A percentile compares a stretch with the other conserved stretches of the same genome.
Evolutionary conservation across 2,888 invertebrate genomes (phyloP).

Genomic region (Nemotelus pantherinus): DNA sequence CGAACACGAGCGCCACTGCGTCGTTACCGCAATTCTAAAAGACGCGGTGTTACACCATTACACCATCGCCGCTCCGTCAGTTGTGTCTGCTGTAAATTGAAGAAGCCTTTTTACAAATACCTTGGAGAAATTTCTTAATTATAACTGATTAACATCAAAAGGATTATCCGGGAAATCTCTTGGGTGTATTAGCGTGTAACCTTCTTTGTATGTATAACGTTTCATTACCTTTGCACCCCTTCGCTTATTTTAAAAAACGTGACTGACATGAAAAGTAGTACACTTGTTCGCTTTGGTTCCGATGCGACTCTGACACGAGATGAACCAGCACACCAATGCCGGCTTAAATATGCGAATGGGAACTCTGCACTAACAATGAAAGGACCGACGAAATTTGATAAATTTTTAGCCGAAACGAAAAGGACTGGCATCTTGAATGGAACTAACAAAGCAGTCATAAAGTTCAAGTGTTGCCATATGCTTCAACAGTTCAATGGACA

Average conservation of each 20-base stretch:
- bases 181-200: slow-evolving; percentile 43
- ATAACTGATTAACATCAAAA: slow-evolving; percentile 51
- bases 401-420: slow-evolving; percentile 37
- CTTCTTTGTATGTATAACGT: slow-evolving; percentile 45
- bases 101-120: slow-evolving; percentile 50
- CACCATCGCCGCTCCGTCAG: not conserved
- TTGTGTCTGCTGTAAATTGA: slow-evolving; percentile 46
- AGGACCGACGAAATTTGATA: slow-evolving; percentile 49
- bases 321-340: not conserved
- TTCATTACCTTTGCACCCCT: slow-evolving; percentile 35
- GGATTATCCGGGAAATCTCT: slow-evolving; percentile 48
- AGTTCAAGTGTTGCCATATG: not conserved
- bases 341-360: slow-evolving; percentile 48
- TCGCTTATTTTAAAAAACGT: slow-evolving; percentile 45
- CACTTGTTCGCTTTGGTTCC: not conserved
- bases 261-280: slow-evolving; percentile 45
- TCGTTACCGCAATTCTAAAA: slow-evolving; percentile 4
- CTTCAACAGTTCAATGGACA: too few species aligned
- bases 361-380: slow-evolving; percentile 48
- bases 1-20: not conserved
- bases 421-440: not conserved
- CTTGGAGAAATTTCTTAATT: slow-evolving; percentile 51
- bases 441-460: not conserved
- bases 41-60: not conserved
- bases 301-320: not conserved